A percentile compares a stretch with the other conserved stretches of the same genome.
phyloP scores from a whole-genome alignment of 2,113 vertebrate species.

The Psammodynastes pulverulentus region DNA sequence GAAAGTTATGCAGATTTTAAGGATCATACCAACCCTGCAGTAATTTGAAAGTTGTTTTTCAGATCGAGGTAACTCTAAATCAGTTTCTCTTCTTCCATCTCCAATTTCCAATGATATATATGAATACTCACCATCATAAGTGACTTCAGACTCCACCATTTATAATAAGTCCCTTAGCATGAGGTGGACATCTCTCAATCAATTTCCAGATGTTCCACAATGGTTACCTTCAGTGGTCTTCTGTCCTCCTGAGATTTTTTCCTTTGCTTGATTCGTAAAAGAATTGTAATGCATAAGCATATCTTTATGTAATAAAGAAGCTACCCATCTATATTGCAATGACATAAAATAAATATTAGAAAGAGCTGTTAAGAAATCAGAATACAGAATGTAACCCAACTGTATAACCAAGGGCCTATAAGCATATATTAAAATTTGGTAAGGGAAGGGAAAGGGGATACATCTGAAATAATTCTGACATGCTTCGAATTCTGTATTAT shows the following conservation, averaged over 20 bases:
- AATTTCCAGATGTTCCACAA: constrained; percentile 64
- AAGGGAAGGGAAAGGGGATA: not conserved
- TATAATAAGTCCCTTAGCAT: constrained; percentile 66
- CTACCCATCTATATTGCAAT: constrained; percentile 66
- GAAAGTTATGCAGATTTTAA: not conserved
- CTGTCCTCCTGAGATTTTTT: constrained; percentile 67
- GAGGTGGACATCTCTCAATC: constrained; percentile 66
- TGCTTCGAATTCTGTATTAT: no score
- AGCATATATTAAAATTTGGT: constrained; percentile 1
- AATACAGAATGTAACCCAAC: constrained; percentile 36
- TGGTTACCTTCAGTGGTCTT: constrained; percentile 65
- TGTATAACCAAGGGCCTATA: constrained; percentile 31
- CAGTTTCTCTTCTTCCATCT: not conserved
- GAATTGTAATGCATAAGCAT: constrained; percentile 68
- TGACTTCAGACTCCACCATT: constrained; percentile 50
- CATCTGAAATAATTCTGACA: not conserved
- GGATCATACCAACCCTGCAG: constrained; percentile 40
- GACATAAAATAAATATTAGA: constrained; percentile 71
- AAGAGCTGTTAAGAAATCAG: constrained; percentile 53
- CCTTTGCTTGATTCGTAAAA: constrained; percentile 68
- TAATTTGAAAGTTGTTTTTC: constrained; percentile 1
- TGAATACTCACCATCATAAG: constrained; percentile 45
- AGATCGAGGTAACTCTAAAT: constrained; percentile 8
- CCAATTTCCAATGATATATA: not conserved
- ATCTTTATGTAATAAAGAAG: constrained; percentile 68